Base-by-base conservation (phyloP, 2,113 vertebrate genomes). In the Malurus elegans region DNA sequence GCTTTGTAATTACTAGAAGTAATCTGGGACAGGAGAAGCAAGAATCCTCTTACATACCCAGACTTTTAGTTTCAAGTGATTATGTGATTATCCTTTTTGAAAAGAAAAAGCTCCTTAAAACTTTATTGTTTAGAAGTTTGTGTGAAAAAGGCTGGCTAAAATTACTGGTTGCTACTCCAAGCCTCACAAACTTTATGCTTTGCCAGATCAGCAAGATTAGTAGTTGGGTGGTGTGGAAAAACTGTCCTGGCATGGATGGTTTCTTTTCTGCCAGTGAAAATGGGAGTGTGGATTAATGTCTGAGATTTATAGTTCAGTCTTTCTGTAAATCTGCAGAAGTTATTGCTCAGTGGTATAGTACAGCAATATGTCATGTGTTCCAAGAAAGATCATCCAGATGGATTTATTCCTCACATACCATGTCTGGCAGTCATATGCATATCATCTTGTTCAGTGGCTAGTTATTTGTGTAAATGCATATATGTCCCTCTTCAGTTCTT, bases 1-100 rank as follows among this genome's bases (percentile, higher is more conserved):
- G 78, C 92, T 89, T 67, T 95, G 48, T 97, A 97, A 97, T 95
- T 97, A 83, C 82, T 80, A 19, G 47, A 87, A 71, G 64, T 76
- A 82, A 90, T 90, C 73, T 95, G 81, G 81, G 81, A 79, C 34
- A 38, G 48, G 84, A 94, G 70, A 64, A 51, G 51, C 82, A 95
- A 95, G 92, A 97, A 91, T 96, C 86, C 71, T 93, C 76, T 92
- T 95, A 79, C 32, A 66, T 73, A 82, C 54, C 60, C 40, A 79
- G 69, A 54, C 26, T 82, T 69, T 79, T 5, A 14, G 56, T 91
- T 94, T 64, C 58, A 88, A 88, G 94, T 65, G 76, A 84, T 83
- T 88, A 94, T 74, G 85, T 54, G 81, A 86, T 92, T 93, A 94
- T 95, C 69, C 44, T 88, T 96, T 74, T 92, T 88, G 61, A 32